Base-by-base conservation (phyloP, 2,113 vertebrate genomes). In the Rhegmatorhina hoffmannsi region DNA sequence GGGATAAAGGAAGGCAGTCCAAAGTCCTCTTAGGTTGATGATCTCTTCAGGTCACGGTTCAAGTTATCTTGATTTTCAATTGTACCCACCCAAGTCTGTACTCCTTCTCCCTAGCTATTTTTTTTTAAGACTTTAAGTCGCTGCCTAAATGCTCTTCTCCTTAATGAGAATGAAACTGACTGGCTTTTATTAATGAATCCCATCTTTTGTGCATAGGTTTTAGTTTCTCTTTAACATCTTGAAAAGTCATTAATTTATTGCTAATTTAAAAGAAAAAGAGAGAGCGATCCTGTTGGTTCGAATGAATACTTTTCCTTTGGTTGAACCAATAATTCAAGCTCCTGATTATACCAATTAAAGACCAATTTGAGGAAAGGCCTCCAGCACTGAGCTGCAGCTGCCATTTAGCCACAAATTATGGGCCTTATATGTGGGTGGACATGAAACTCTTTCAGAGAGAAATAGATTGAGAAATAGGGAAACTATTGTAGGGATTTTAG, bases 391-490 rank as follows among this genome's bases (percentile, higher is more conserved):
- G 97, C 97, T 98, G 97, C 98, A 98, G 97, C 98, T 98, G 98
- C 98, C 98, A 98, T 98, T 98, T 98, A 98, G 97, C 96, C 98
- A 98, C 97, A 98, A 98, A 98, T 98, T 99, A 98, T 98, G 97
- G 97, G 97, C 96, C 98, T 97, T 98, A 98, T 98, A 98, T 98
- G 97, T 97, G 97, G 98, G 98, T 98, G 98, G 98, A 98, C 97
- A 97, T 97, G 96, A 96, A 98, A 97, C 97, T 98, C 97, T 97
- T 97, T 98, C 97, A 98, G 97, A 96, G 95, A 97, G 95, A 97
- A 98, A 95, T 93, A 68, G 69, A 89, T 95, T 84, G 92, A 78
- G 70, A 95, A 95, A 95, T 88, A 96, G 79, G 94, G 86, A 94
- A 95, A 92, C 90, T 82, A 87, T 73, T 95, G 79, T 92, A 72